phyloP scores from a whole-genome alignment of 2,113 vertebrate genomes.

The Nymphicus hollandicus region DNA sequence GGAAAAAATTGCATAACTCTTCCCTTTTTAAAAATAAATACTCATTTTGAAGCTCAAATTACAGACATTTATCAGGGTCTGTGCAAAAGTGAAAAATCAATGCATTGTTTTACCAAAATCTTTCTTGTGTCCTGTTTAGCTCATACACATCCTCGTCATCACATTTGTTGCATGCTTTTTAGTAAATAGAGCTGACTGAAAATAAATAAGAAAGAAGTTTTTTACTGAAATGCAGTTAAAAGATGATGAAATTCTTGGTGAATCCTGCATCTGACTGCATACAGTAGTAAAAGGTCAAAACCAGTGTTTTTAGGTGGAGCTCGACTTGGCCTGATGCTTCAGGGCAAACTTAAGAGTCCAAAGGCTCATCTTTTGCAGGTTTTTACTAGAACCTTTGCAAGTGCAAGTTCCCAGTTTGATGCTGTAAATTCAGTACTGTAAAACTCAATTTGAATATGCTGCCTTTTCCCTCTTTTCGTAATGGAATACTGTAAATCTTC shows the following conservation, averaged over 20 bases:
- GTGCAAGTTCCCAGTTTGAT: background rate
- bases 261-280: background rate
- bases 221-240: background rate
- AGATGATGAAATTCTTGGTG: background rate
- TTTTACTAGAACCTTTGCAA: background rate
- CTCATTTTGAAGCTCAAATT: constrained; percentile 50
- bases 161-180: background rate
- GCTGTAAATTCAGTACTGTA: background rate
- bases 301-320: background rate
- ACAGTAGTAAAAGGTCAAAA: background rate
- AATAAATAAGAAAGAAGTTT: background rate
- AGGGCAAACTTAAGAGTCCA: background rate
- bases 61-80: constrained; percentile 36
- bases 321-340: background rate
- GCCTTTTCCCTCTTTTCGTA: background rate
- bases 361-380: background rate
- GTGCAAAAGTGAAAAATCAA: constrained; percentile 46
- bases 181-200: background rate
- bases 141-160: background rate
- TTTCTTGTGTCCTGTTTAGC: background rate
- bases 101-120: constrained; percentile 14
- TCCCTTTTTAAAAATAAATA: constrained; percentile 32
- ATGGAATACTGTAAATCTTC: background rate
- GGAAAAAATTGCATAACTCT: constrained; percentile 45
- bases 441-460: background rate